A percentile compares a stretch with the other conserved stretches of the same genome.
These are phyloP conservation scores for Nephrotoma flavescens DNA, from an alignment of 2,888 invertebrate species.

Conservation along the genomic window DNA sequence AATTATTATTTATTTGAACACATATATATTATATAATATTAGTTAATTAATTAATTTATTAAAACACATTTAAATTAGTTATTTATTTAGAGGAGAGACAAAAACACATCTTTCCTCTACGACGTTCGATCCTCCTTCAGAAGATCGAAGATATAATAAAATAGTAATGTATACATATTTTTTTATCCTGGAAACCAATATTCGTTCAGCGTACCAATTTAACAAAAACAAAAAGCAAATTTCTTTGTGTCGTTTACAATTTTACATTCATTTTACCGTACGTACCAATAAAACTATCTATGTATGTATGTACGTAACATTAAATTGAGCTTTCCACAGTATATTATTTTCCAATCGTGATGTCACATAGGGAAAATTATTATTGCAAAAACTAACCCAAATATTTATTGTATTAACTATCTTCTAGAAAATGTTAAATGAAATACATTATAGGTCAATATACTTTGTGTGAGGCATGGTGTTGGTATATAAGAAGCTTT, in stretches of 20 bases:
- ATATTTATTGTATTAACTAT: background rate
- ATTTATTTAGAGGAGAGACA: too few species aligned
- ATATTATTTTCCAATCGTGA: background rate
- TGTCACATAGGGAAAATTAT: background rate
- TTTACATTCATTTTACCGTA: background rate
- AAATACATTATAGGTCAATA: background rate
- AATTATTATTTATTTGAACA: too few species aligned
- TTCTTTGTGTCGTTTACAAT: background rate
- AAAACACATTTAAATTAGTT: too few species aligned
- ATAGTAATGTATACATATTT: background rate
- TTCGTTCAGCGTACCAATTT: background rate
- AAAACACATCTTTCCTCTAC: too few species aligned
- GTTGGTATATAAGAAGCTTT: background rate
- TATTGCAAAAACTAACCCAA: background rate
- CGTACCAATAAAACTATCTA: background rate
- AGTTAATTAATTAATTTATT: too few species aligned
- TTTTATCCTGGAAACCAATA: background rate
- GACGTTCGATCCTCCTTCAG: too few species aligned
- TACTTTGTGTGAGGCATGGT: background rate
- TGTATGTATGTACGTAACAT: too few species aligned
- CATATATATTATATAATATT: too few species aligned
- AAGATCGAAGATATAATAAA: too few species aligned
- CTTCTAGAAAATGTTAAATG: background rate
- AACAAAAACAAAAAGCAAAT: background rate
- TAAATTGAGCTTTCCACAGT: background rate